Conservation (phyloP, 1,140 invertebrate genomes). For the Ceratosolen solmsi region DNA sequence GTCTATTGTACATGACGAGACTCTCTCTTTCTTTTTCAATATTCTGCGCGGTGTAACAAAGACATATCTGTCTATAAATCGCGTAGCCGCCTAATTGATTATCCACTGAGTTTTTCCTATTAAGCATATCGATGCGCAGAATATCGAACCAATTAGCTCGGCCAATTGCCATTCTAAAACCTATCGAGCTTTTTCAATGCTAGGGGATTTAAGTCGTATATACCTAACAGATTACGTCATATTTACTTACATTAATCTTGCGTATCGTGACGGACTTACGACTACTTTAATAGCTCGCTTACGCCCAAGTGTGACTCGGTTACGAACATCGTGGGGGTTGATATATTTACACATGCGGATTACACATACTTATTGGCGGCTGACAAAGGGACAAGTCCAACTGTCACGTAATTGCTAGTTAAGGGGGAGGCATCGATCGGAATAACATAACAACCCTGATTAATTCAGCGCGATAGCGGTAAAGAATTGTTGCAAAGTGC, state of each 20-base stretch:
- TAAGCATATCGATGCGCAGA: neutral
- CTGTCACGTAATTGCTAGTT: neutral
- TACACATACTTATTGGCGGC: neutral
- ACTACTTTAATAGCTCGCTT: neutral
- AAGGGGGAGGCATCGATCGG: neutral
- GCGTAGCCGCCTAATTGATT: neutral
- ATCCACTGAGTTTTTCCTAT: neutral
- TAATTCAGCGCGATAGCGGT: slow-evolving; percentile 33
- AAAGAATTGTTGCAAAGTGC: neutral
- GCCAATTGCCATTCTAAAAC: neutral
- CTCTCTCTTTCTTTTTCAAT: too few relatives aligned
- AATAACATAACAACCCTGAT: neutral
- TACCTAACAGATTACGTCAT: neutral
- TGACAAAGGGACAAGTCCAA: neutral
- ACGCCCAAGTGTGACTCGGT: neutral
- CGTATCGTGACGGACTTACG: neutral
- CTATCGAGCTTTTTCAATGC: neutral
- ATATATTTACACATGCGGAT: too few relatives aligned
- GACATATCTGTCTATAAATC: neutral
- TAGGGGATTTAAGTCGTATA: neutral
- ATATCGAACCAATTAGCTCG: neutral
- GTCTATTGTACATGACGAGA: too few relatives aligned
- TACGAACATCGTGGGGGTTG: neutral
- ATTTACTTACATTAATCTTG: neutral
- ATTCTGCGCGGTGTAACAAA: neutral